Base-by-base conservation (phyloP, 2,113 vertebrate genomes). In the Rhabdomys dilectus region DNA sequence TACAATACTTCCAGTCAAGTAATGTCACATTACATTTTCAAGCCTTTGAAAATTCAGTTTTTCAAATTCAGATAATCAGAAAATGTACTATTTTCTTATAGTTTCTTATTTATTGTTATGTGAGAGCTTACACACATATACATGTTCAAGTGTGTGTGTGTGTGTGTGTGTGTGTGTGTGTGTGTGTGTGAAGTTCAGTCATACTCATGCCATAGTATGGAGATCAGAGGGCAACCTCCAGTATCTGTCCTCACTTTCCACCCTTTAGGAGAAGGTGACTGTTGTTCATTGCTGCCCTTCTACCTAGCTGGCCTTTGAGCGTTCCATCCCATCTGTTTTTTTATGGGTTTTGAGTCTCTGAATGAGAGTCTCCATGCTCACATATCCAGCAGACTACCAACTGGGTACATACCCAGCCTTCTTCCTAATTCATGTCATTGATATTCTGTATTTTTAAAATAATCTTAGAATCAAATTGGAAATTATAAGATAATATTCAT, bases 21-120 rank as follows among this genome's bases (percentile, higher is more conserved):
- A 78, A 92, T 81, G 39, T 51, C 22, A 15, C 3, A 5, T 16
- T 87, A 8, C 15, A 36, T 60, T 92, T 51, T 9, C 48, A 51
- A 93, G 29, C 48, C 91, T 86, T 7, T 56, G 26, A 93, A 95
- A 87, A 58, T 81, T 91, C 1, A 88, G 5, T 81, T 24, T 76
- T 17, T 39, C n/a, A n/a, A n/a, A 80, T 95, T 91, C 4, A 86
- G 34, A 82, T 89, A 72, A 62, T 77, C 45, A 64, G 36, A 60
- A 95, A 56, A 48, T 15, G 88, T 88, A n/a, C 22, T 4, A 80
- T 22, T 80, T 24, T 92, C 34, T 81, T 85, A 92, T 88, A 80
- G 13, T 80, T 31, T 94, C 21, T 81, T 85, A 90, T 92, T 90
- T 60, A 60, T 58, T 51, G 8, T 80, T 9, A 13, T 81, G 45